These are phyloP conservation scores for Choristoneura rosaceana DNA, from an alignment of 2,888 invertebrate species.

Conservation along the genomic window DNA sequence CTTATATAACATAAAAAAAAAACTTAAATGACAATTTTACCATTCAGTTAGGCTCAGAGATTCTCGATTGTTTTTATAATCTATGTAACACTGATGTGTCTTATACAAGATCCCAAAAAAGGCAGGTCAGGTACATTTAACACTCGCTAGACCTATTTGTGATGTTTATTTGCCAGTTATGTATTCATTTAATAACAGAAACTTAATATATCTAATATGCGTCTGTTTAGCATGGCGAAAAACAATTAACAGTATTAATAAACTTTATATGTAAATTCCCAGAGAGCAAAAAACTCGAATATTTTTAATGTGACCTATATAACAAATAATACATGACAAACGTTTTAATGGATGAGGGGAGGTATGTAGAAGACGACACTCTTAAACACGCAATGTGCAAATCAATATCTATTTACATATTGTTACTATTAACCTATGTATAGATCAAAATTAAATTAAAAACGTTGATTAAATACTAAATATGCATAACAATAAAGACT, in stretches of 20 bases:
- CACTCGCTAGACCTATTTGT: slow-evolving; percentile 31
- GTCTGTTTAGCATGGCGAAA: slow-evolving; percentile 30
- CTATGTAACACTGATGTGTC: slow-evolving; percentile 32
- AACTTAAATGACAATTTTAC: slow-evolving; percentile 50
- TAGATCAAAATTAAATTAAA: slow-evolving; percentile 77
- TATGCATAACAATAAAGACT: slow-evolving; percentile 86
- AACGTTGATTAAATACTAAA: slow-evolving; percentile 83
- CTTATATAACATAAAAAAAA: slow-evolving; percentile 21
- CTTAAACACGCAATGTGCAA: slow-evolving; percentile 75
- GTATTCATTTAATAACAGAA: slow-evolving; percentile 31
- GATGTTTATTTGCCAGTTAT: slow-evolving; percentile 34
- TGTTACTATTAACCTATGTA: slow-evolving; percentile 68
- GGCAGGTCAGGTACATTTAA: slow-evolving; percentile 38
- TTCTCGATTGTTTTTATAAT: slow-evolving; percentile 36
- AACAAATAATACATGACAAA: slow-evolving; percentile 58
- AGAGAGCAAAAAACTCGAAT: slow-evolving; percentile 57
- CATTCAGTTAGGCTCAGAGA: slow-evolving; percentile 57
- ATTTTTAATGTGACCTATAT: slow-evolving; percentile 50
- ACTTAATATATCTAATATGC: slow-evolving; percentile 38
- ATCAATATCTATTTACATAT: slow-evolving; percentile 75
- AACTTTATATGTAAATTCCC: slow-evolving; percentile 41
- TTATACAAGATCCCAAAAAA: slow-evolving; percentile 36
- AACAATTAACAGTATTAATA: slow-evolving; percentile 38
- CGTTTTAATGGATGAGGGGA: slow-evolving; percentile 47
- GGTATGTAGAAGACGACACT: slow-evolving; percentile 61